A percentile compares a stretch with the other conserved stretches of the same genome.
phyloP scores from a whole-genome alignment of 2,888 invertebrate species.

The Fabriciana adippe region DNA sequence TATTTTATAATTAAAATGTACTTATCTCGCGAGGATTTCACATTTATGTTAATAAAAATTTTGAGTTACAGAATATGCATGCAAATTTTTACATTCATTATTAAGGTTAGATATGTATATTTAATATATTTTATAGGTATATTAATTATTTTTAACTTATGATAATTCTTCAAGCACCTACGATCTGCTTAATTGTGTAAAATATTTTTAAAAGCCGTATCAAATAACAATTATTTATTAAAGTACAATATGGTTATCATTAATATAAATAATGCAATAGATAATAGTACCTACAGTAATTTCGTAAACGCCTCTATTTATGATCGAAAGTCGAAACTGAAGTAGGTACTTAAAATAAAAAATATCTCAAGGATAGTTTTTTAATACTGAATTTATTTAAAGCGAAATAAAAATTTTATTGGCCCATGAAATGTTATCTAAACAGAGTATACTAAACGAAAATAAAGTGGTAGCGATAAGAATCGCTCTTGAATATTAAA shows the following conservation, averaged over 20 bases:
- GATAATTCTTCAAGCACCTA: too few species aligned
- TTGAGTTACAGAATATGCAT: neutral
- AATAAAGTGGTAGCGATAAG: constrained; percentile 67
- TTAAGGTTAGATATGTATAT: too few species aligned
- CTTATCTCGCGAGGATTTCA: constrained; percentile 26
- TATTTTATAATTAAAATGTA: constrained; percentile 38
- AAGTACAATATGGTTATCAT: too few species aligned
- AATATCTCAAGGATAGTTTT: constrained; percentile 30
- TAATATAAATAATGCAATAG: neutral
- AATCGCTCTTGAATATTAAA: constrained; percentile 62
- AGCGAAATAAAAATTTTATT: constrained; percentile 58
- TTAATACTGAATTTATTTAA: constrained; percentile 33
- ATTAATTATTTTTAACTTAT: too few species aligned
- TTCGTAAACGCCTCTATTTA: neutral
- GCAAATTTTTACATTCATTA: neutral
- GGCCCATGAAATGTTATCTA: constrained; percentile 63
- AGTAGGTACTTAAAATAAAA: constrained; percentile 16
- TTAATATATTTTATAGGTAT: too few species aligned
- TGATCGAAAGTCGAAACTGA: neutral
- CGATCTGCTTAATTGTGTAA: too few species aligned
- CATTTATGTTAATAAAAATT: constrained; percentile 14
- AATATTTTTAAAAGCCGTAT: too few species aligned
- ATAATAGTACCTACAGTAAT: too few species aligned
- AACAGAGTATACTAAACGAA: constrained; percentile 53
- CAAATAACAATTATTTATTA: too few species aligned